Base-by-base conservation (phyloP, 2,797 vertebrate species). In the Enteromius mattozi region DNA sequence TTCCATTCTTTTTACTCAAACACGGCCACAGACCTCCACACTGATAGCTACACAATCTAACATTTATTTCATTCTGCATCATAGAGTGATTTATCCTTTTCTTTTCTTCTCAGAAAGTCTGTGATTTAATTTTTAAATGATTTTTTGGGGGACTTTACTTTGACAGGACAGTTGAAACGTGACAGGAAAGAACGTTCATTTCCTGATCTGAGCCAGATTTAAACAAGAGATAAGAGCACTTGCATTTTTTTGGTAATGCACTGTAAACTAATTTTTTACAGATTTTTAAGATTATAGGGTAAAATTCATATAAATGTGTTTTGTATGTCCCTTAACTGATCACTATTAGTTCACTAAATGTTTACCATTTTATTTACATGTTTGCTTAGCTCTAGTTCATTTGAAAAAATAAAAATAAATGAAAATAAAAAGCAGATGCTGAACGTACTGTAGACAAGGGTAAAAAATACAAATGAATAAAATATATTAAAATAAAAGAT, bases 1-100 rank as follows among this genome's bases (percentile, higher is more conserved):
- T 88, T 89, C 81, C 78, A 69, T 85, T 88, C 85, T 37, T 16
- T 56, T 65, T 6, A 69, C 40, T 51, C 2, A 47, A 56, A 37
- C 42, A 76, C 17, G 69, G 10, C 21, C 75, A 70, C 10, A 49
- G 1, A 51, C 6, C 47, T 1, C 24, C n/a, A 33, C n/a, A 14
- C 30, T 12, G 10, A 3, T 37, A 30, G 33, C 0, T 24, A 74
- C 10, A 68, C 47, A 79, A 61, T 47, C 6, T 13, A 71, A 27
- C 13, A 9, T 1, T 51, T 72, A n/a, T 30, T 56, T 71, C 1
- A 56, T 17, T 40, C 21, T 56, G 1, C 35, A 19, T 12, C 10
- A 51, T 51, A 14, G 33, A n/a, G 21, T 5, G 6, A 77, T 59
- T n/a, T 24, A 4, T 40, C 40, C 33, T 37, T 56, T 1, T 37